Evolutionary conservation across 2,797 vertebrate species (phyloP), one percentile per base, ranked within the genome.

Genomic region (Dromococcyx pavoninus): DNA sequence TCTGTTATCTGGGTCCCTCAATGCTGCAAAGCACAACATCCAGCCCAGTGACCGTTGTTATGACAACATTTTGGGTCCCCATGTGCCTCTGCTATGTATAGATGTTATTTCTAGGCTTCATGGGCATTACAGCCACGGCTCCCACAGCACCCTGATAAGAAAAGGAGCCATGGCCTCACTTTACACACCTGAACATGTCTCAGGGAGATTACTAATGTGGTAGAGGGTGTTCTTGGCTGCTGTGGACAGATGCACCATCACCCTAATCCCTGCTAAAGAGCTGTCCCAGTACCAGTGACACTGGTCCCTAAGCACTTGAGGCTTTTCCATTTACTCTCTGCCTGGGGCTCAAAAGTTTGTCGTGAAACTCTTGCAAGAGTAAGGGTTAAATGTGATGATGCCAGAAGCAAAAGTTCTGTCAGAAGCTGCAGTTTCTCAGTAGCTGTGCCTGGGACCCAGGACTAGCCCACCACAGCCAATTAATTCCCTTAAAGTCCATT

Each of bases 1-100:
- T 18, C n/a, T 56, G 27, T 11, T 15, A 9, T 17, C 39, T 62
- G 44, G 15, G 37, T 41, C 32, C 32, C 33, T 71, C 0, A 0
- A 1, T n/a, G 30, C 1, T 61, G 27, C 66, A 70, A n/a, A 48
- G 12, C 30, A 6, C n/a, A 32, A 27, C 22, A 28, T 35, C 30
- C 58, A 84, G 17, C n/a, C 11, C 50, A 12, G 1, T 54, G 41
- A 41, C 46, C 61, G 1, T 6, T 72, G 43, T 13, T 60, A 17
- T 2, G 67, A 62, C 28, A 65, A 2, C 11, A 3, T 1, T 60
- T 18, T 37, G 77, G 57, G 60, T 23, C 41, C 54, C 1, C 3
- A 2, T 17, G 37, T 39, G 35, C 15, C 51, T 84, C 15, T 43
- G 33, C 32, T 64, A 5, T 17, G 27, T 37, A 22, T 3, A 41